A percentile compares a stretch with the other conserved stretches of the same genome.
Conservation (phyloP, 2,113 vertebrate genomes). For the Planiliza haematocheilus region DNA sequence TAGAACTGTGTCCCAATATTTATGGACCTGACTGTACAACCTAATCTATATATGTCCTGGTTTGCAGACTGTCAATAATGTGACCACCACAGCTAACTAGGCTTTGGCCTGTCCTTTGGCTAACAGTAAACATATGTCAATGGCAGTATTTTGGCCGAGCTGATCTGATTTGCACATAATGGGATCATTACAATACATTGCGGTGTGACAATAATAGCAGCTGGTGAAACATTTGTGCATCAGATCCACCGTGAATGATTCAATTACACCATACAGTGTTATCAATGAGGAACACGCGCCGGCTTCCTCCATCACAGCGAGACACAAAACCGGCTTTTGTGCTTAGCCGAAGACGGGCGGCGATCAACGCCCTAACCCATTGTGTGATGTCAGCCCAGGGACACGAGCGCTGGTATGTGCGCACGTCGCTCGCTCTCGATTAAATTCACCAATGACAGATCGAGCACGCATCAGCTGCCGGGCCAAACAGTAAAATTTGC, state of each 20-base stretch:
- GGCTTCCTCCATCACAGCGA: slow-evolving; percentile 54
- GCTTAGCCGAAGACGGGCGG: slow-evolving; percentile 37
- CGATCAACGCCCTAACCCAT: slow-evolving; percentile 42
- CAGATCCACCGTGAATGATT: slow-evolving; percentile 64
- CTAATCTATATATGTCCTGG: not conserved
- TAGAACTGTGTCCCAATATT: no score
- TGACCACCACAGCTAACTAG: not conserved
- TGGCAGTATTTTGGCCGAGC: slow-evolving; percentile 31
- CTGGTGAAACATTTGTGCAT: slow-evolving; percentile 56
- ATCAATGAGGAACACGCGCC: slow-evolving; percentile 64
- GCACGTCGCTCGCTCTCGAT: slow-evolving; percentile 26
- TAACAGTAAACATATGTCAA: slow-evolving; percentile 28
- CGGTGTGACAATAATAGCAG: slow-evolving; percentile 46
- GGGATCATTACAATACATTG: slow-evolving; percentile 47
- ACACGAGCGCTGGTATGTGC: slow-evolving; percentile 17
- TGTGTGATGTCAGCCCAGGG: slow-evolving; percentile 28
- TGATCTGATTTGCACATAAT: slow-evolving; percentile 46
- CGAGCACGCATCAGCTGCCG: slow-evolving; percentile 47
- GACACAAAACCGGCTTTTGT: slow-evolving; percentile 59
- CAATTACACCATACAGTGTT: slow-evolving; percentile 54
- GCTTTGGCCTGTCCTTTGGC: slow-evolving; percentile 8
- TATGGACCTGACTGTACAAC: no score
- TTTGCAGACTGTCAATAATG: slow-evolving; percentile 20
- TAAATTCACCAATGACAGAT: slow-evolving; percentile 43
- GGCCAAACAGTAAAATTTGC: slow-evolving; percentile 42